A percentile compares a stretch with the other conserved stretches of the same genome.
Conservation (phyloP, 2,113 vertebrate species). For the Thunnus thynnus region DNA sequence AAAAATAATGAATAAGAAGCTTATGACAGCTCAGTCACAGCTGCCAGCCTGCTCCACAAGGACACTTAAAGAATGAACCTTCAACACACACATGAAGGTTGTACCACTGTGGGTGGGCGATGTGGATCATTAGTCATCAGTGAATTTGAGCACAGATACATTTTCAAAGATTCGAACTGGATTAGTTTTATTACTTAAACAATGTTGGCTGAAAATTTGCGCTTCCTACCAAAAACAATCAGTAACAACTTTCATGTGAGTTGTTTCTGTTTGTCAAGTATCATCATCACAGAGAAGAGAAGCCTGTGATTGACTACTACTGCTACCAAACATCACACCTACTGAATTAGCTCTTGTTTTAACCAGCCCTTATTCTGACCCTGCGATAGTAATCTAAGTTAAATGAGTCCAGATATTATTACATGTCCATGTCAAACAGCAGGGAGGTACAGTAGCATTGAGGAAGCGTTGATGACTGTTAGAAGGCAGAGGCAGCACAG, state of each 20-base stretch:
- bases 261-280: background rate
- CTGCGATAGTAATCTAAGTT: background rate
- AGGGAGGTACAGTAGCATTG: background rate
- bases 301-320: no score
- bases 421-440: background rate
- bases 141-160: background rate
- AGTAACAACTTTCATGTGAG: background rate
- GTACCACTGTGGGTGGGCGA: no score
- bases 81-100: background rate
- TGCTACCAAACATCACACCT: background rate
- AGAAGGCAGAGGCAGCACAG: background rate
- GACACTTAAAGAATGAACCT: conserved; percentile 50
- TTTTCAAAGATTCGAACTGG: background rate
- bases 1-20: conserved; percentile 49
- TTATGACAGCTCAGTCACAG: conserved; percentile 32
- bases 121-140: background rate
- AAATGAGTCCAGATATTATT: background rate
- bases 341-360: background rate
- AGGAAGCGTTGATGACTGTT: background rate
- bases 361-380: background rate
- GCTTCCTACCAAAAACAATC: background rate
- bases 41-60: conserved; percentile 25
- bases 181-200: background rate
- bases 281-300: background rate
- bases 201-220: background rate